Evolutionary conservation across 2,797 vertebrate genomes (phyloP).

Genomic region (Bryconaethiops microstoma): DNA sequence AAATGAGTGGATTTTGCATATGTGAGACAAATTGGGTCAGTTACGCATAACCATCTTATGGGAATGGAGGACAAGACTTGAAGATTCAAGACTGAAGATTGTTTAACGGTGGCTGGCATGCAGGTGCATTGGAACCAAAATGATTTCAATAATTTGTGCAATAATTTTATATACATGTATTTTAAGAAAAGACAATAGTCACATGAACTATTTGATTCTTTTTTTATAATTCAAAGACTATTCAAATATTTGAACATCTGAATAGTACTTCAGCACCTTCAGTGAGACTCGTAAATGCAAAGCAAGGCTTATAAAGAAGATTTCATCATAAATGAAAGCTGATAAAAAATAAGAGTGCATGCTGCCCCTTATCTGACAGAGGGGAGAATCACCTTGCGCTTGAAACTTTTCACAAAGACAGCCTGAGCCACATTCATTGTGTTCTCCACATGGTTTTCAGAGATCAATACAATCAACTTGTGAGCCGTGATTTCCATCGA

Average conservation of each 20-base stretch:
- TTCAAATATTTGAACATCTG: not conserved
- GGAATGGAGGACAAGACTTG: not conserved
- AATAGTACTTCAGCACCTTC: conserved; percentile 1
- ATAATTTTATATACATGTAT: too few species aligned
- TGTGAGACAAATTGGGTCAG: conserved; percentile 9
- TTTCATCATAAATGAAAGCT: conserved; percentile 20
- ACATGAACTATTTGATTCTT: too few species aligned
- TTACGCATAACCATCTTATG: not conserved
- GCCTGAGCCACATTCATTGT: conserved; percentile 41
- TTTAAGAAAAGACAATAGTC: too few species aligned
- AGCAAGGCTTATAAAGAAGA: conserved; percentile 25
- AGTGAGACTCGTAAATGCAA: conserved; percentile 15
- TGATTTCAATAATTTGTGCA: too few species aligned
- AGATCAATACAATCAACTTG: conserved; percentile 48
- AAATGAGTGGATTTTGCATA: conserved; percentile 30
- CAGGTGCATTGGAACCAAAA: too few species aligned
- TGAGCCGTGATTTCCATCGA: conserved; percentile 48
- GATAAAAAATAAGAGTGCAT: conserved; percentile 36
- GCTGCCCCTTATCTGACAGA: conserved; percentile 10
- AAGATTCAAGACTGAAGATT: too few species aligned
- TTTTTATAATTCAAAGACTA: too few species aligned
- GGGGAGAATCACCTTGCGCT: conserved; percentile 23
- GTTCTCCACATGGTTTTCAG: conserved; percentile 37
- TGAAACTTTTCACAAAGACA: conserved; percentile 44
- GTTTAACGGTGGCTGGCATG: too few species aligned